Evolutionary conservation across 2,797 vertebrate species (phyloP).

Genomic region (Chaetophractus vellerosus): DNA sequence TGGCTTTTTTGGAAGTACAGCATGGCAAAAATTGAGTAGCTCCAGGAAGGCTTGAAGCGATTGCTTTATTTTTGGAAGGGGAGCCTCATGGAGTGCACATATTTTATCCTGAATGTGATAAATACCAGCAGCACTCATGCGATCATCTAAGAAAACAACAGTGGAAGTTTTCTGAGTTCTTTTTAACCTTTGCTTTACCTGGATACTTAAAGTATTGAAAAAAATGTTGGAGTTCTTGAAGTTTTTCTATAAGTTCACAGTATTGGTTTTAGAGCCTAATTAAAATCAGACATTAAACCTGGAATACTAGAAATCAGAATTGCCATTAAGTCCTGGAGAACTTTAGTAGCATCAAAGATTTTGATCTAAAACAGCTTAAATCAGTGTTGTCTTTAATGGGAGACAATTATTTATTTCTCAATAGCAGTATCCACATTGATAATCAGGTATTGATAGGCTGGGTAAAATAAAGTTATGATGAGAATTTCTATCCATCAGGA

Average conservation of each 20-base stretch:
- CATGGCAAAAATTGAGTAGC: conserved; percentile 3
- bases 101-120: conserved; percentile 35
- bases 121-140: neutral
- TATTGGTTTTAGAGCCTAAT: neutral
- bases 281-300: neutral
- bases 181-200: neutral
- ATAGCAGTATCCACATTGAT: neutral
- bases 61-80: conserved; percentile 3
- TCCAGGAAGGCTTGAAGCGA: neutral
- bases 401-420: neutral
- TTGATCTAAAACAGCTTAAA: neutral
- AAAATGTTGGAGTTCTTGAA: neutral
- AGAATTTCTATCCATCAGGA: neutral
- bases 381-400: neutral
- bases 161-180: neutral
- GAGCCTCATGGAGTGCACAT: neutral
- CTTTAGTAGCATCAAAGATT: neutral
- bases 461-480: conserved; percentile 14
- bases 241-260: neutral
- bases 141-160: neutral
- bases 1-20: neutral
- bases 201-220: neutral
- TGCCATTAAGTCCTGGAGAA: neutral
- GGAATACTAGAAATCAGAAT: conserved; percentile 3
- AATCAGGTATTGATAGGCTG: neutral